A percentile compares a stretch with the other conserved stretches of the same genome.
Conservation (phyloP, 2,113 vertebrate species). For the Onychostruthus taczanowskii region DNA sequence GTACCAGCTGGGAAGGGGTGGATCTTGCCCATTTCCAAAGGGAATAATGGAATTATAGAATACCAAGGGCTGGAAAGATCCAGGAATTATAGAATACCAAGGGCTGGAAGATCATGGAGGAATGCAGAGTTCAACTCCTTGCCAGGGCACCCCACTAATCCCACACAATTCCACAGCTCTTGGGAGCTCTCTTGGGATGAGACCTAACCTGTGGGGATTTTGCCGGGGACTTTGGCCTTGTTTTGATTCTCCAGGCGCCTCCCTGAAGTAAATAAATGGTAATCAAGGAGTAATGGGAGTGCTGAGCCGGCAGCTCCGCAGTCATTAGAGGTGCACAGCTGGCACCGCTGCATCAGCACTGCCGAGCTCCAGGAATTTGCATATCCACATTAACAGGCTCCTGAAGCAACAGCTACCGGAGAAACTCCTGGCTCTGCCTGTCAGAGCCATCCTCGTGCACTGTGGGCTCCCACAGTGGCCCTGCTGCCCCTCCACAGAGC, state of each 20-base stretch:
- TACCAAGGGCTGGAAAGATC: not conserved
- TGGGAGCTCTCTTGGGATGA: fast-evolving
- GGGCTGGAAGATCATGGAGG: not conserved
- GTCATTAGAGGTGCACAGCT: constrained; percentile 1
- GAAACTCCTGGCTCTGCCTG: not conserved
- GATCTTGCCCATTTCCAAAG: not conserved
- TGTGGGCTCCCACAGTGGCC: not conserved
- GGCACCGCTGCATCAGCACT: not conserved
- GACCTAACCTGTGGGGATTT: not conserved
- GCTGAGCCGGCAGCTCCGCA: not conserved
- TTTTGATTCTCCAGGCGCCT: not conserved
- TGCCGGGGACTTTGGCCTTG: not conserved
- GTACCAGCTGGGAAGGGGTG: not conserved
- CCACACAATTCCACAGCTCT: not conserved
- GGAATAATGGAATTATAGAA: not conserved
- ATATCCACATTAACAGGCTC: not conserved
- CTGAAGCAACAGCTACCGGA: not conserved
- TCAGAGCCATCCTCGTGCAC: fast-evolving
- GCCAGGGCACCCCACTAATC: not conserved
- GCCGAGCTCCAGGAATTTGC: not conserved
- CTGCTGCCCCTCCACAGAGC: not conserved
- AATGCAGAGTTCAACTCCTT: fast-evolving
- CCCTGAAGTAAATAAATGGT: not conserved
- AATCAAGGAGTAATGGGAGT: not conserved
- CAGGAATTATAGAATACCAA: not conserved